A percentile compares a stretch with the other conserved stretches of the same genome.
phyloP scores from a whole-genome alignment of 2,113 vertebrate species.

The Hemiprocne comata region DNA sequence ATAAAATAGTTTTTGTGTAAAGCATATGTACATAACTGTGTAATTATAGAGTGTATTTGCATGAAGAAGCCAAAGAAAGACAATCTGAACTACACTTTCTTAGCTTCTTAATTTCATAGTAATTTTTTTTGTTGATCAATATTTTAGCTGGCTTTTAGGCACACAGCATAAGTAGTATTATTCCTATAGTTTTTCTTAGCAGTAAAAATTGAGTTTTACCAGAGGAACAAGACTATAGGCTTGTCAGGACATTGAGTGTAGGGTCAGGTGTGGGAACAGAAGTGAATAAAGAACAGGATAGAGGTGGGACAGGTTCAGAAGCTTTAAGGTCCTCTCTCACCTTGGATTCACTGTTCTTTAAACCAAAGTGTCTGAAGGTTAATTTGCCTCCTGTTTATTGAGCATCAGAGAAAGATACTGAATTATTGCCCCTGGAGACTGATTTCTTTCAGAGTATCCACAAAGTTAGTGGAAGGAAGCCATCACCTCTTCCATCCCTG shows the following conservation, averaged over 20 bases:
- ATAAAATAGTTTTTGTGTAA: neutral
- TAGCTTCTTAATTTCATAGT: neutral
- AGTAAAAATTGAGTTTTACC: neutral
- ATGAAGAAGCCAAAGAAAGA: neutral
- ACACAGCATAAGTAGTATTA: neutral
- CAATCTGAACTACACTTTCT: neutral
- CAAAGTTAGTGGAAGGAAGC: neutral
- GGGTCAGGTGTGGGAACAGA: neutral
- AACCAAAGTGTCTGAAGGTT: neutral
- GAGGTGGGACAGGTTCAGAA: neutral
- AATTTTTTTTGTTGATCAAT: neutral
- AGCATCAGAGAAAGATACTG: neutral
- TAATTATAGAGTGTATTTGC: neutral
- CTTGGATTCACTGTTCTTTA: neutral
- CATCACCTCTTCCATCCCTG: neutral
- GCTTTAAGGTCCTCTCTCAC: neutral
- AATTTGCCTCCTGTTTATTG: neutral
- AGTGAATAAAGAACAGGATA: neutral
- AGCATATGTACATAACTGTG: neutral
- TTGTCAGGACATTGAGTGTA: neutral
- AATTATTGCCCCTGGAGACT: neutral
- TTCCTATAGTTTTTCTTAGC: neutral
- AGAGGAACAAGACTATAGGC: neutral
- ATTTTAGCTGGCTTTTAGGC: neutral
- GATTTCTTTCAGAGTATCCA: neutral